phyloP scores from a whole-genome alignment of 1,140 invertebrate species.

The Parasteatoda tepidariorum region DNA sequence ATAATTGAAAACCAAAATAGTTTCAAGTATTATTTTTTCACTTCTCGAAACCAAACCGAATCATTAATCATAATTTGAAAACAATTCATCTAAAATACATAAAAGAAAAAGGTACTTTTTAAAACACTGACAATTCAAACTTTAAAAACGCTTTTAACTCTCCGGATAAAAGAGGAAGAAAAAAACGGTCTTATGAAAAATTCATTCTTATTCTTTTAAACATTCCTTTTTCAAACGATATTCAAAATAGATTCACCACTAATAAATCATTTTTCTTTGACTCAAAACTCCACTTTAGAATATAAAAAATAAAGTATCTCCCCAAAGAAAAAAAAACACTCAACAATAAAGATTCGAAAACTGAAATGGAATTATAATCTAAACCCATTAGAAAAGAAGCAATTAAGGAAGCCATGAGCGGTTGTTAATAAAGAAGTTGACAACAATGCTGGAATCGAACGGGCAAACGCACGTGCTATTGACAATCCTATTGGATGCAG shows the following conservation, averaged over 20 bases:
- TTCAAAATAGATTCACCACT: neutral
- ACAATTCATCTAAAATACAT: too few species aligned
- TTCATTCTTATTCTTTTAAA: neutral
- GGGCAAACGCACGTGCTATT: neutral
- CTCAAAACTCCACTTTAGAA: neutral
- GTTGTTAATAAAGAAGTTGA: neutral
- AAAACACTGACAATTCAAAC: neutral
- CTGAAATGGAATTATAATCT: neutral
- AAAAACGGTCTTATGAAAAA: too few species aligned
- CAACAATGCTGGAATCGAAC: neutral
- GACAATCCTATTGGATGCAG: too few species aligned
- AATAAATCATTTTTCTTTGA: neutral
- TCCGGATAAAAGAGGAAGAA: neutral
- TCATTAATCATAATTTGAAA: neutral
- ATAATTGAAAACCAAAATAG: too few species aligned
- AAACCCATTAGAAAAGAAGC: neutral
- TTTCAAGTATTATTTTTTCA: neutral
- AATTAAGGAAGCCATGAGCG: neutral
- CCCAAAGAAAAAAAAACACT: neutral
- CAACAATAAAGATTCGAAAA: neutral
- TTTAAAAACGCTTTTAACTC: neutral
- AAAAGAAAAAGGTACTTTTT: neutral
- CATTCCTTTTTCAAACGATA: neutral
- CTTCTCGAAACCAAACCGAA: neutral
- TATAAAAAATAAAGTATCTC: neutral